Evolutionary conservation across 1,140 invertebrate genomes (phyloP).

Genomic region (Ceratina calcarata): DNA sequence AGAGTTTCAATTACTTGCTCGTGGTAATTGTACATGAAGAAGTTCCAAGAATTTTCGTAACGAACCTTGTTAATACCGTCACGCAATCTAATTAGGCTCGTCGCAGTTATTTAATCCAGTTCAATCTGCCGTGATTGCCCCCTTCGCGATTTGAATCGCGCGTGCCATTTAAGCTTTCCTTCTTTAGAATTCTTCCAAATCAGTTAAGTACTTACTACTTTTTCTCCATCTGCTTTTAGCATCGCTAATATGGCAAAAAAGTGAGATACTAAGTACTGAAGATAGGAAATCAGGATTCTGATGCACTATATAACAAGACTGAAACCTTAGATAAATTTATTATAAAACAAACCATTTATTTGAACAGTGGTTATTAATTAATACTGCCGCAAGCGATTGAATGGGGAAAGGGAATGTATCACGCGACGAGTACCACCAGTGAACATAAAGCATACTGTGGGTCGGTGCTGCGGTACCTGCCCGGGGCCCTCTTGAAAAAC

Average conservation of each 20-base stretch:
- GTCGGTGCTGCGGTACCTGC: slow-evolving; percentile 54
- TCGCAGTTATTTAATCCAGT: slow-evolving; percentile 15
- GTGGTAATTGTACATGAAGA: not conserved
- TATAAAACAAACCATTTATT: too few species aligned
- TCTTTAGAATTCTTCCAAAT: too few species aligned
- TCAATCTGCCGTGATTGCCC: slow-evolving; percentile 2
- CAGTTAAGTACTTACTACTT: too few species aligned
- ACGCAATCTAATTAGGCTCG: slow-evolving; percentile 34
- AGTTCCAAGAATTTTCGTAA: slow-evolving; percentile 10
- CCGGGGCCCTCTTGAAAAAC: slow-evolving; percentile 57
- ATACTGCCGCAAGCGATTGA: too few species aligned
- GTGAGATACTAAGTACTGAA: too few species aligned
- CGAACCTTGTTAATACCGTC: slow-evolving; percentile 1
- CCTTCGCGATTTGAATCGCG: not conserved
- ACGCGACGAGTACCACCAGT: slow-evolving; percentile 54
- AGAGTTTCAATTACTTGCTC: too few species aligned
- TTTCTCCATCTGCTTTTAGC: too few species aligned
- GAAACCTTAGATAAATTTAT: too few species aligned
- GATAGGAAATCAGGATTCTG: too few species aligned
- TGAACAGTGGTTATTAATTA: too few species aligned
- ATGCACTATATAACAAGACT: too few species aligned
- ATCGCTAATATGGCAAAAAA: too few species aligned
- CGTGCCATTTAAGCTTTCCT: not conserved
- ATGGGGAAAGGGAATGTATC: not conserved
- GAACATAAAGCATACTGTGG: slow-evolving; percentile 32